Percentiles rank a stretch among this genome's conserved stretches.
Evolutionary conservation across 30 jellyfish, hydroid and myxozoan genomes (phyloP).

Genomic region (Rhopilema esculentum): DNA sequence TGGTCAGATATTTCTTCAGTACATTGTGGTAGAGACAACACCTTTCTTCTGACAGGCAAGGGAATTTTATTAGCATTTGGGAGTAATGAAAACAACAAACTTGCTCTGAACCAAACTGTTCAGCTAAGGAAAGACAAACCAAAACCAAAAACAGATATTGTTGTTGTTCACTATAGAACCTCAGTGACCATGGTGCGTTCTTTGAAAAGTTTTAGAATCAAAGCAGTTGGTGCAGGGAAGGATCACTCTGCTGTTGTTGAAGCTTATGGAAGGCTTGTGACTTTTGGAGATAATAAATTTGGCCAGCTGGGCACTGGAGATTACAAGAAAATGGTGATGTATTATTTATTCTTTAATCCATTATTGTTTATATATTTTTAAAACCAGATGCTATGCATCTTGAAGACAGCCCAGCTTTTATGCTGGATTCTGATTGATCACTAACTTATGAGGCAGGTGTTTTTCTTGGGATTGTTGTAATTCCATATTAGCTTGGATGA

Average conservation of each 20-base stretch:
- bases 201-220: conserved; percentile 68
- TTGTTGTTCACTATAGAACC: conserved; percentile 60
- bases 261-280: conserved; percentile 84
- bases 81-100: conserved; percentile 86
- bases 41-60: conserved; percentile 75
- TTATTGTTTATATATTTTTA: background rate
- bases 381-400: too few species aligned
- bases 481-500: too few species aligned
- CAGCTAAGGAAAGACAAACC: conserved; percentile 52
- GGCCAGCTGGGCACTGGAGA: conserved; percentile 97
- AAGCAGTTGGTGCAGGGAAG: conserved; percentile 83
- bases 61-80: conserved; percentile 85
- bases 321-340: conserved; percentile 61
- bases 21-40: conserved; percentile 89
- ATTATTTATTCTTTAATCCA: too few species aligned
- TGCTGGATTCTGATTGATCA: too few species aligned
- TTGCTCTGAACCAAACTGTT: conserved; percentile 86
- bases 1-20: conserved; percentile 63
- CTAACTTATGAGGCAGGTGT: too few species aligned
- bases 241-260: conserved; percentile 92
- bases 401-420: too few species aligned
- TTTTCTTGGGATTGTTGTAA: too few species aligned
- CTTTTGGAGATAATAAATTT: conserved; percentile 85
- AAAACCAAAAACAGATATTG: conserved; percentile 33
- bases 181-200: conserved; percentile 76